A percentile compares a stretch with the other conserved stretches of the same genome.
Evolutionary conservation across 2,797 vertebrate species (phyloP).

Genomic region (Distichodus sexfasciatus): DNA sequence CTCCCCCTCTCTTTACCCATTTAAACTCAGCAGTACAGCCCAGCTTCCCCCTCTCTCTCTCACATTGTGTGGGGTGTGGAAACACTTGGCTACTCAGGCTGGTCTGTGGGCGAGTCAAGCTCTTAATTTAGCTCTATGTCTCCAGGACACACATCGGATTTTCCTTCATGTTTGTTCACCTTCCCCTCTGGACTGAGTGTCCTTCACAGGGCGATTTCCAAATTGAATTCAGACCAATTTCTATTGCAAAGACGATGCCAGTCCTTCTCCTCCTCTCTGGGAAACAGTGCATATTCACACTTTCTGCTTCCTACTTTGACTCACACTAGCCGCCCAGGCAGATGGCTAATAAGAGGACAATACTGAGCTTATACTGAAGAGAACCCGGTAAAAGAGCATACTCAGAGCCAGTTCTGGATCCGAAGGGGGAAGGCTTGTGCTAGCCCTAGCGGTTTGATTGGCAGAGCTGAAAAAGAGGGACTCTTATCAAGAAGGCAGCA

Average conservation of each 20-base stretch:
- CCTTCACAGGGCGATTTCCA: not conserved
- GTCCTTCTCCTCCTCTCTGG: not conserved
- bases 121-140: not conserved
- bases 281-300: conserved; percentile 4
- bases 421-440: conserved; percentile 42
- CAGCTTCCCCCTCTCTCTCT: not conserved
- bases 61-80: conserved; percentile 23
- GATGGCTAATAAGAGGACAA: conserved; percentile 48
- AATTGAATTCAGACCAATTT: conserved; percentile 19
- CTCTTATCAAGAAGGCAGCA: conserved; percentile 44
- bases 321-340: conserved; percentile 48
- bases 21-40: conserved; percentile 1
- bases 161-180: not conserved
- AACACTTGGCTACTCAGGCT: conserved; percentile 23
- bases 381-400: conserved; percentile 40
- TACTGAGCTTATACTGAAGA: conserved; percentile 42
- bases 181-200: not conserved
- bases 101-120: conserved; percentile 6
- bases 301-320: conserved; percentile 33
- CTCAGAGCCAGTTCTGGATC: conserved; percentile 49
- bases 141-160: not conserved
- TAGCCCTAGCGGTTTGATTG: conserved; percentile 39
- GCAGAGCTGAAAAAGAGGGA: conserved; percentile 31
- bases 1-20: not conserved
- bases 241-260: not conserved